phyloP scores from a whole-genome alignment of 2,113 vertebrate genomes.

The Labrus mixtus region DNA sequence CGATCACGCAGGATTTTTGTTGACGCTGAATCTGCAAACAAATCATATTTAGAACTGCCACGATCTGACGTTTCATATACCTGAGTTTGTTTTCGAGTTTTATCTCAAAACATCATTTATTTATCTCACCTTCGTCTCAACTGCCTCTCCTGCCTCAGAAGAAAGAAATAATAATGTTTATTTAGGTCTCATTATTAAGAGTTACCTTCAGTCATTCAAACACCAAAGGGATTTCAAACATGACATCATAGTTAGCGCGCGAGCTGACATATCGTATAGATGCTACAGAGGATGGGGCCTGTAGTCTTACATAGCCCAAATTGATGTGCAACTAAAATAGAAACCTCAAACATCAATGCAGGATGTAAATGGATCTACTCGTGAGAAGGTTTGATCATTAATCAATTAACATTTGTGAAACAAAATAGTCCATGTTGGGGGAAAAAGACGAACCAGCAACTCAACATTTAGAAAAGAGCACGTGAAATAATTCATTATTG shows the following conservation, averaged over 20 bases:
- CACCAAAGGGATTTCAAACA: slow-evolving; percentile 58
- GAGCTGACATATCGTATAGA: slow-evolving; percentile 52
- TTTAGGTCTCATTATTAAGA: slow-evolving; percentile 64
- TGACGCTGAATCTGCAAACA: slow-evolving; percentile 34
- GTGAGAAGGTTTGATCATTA: slow-evolving; percentile 71
- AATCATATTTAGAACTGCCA: slow-evolving; percentile 37
- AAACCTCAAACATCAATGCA: slow-evolving; percentile 69
- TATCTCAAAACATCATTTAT: slow-evolving; percentile 59
- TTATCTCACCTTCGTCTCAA: slow-evolving; percentile 28
- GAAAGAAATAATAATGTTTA: slow-evolving; percentile 59
- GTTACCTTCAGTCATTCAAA: slow-evolving; percentile 57
- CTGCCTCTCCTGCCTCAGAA: slow-evolving; percentile 1
- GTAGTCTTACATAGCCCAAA: slow-evolving; percentile 65
- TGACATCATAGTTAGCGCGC: slow-evolving; percentile 64
- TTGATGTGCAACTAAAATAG: slow-evolving; percentile 76
- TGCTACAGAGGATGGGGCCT: slow-evolving; percentile 53
- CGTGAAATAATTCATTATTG: slow-evolving; percentile 70
- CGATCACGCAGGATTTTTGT: neutral
- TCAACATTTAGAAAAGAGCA: slow-evolving; percentile 66
- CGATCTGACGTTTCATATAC: slow-evolving; percentile 39
- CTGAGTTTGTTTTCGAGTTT: slow-evolving; percentile 58
- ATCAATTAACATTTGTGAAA: slow-evolving; percentile 84
- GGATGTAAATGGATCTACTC: slow-evolving; percentile 77
- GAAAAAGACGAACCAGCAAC: slow-evolving; percentile 38
- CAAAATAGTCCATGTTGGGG: slow-evolving; percentile 70